Evolutionary conservation across 2,888 invertebrate genomes (phyloP).

Genomic region (Microplitis deprimator): DNA sequence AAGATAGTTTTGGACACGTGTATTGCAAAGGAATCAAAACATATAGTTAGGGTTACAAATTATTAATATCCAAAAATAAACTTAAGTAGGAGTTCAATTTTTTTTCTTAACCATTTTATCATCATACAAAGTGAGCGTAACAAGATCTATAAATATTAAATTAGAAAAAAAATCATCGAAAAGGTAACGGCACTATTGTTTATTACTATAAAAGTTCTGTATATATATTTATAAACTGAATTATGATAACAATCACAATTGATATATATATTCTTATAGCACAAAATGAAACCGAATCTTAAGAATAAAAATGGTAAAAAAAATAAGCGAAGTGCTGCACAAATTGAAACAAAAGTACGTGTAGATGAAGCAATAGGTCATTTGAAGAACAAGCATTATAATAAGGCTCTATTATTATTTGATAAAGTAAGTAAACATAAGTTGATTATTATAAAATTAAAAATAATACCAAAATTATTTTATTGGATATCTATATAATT

Average conservation of each 20-base stretch:
- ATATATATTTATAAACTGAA: not conserved
- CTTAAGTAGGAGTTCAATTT: too few species aligned
- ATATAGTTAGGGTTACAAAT: too few species aligned
- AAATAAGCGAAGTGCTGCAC: slow-evolving; percentile 45
- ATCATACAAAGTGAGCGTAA: too few species aligned
- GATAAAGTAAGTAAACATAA: slow-evolving; percentile 76
- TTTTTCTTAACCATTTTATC: too few species aligned
- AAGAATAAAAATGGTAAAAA: slow-evolving; percentile 42
- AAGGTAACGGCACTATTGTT: not conserved
- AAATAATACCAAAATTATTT: not conserved
- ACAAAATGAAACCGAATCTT: slow-evolving; percentile 32
- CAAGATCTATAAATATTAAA: too few species aligned
- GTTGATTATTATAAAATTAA: not conserved
- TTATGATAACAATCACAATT: not conserved
- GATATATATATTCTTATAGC: not conserved
- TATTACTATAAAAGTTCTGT: not conserved
- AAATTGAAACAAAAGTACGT: slow-evolving; percentile 76
- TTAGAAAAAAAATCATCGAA: too few species aligned
- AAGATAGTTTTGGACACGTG: too few species aligned
- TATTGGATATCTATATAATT: not conserved
- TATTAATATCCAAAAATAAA: too few species aligned
- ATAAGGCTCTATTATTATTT: slow-evolving; percentile 80
- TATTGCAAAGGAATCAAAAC: too few species aligned
- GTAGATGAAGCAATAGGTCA: slow-evolving; percentile 86
- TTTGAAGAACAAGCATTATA: slow-evolving; percentile 82